Evolutionary conservation across 2,888 invertebrate species (phyloP), one percentile per base, ranked within the genome.

Genomic region (Blastobasis adustella): DNA sequence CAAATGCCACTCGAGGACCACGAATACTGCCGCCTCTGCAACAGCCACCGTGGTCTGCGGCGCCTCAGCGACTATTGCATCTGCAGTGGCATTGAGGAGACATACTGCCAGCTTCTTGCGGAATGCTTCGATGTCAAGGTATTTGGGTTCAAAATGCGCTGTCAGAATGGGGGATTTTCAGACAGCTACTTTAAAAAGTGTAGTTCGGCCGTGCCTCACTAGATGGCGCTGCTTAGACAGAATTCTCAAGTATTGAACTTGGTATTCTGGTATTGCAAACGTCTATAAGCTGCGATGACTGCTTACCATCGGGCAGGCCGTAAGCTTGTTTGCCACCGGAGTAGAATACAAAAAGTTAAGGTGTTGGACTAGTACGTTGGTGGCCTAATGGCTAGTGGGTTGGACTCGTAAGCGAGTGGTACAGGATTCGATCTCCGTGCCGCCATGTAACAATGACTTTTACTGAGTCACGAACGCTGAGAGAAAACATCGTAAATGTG

Each of bases 101-200:
- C 69, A 52, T 77, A 76, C 49, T 73, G 76, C 39, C 66, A 67
- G 6, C 59, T 76, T 2, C 55, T 79, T 10, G 65, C 54, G 23
- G 69, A 77, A 45, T 74, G 76, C 50, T 79, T 79, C 54, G 73
- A 72, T 40, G 63, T 79, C 2, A 65, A 55, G 64, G 77, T 76
- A 50, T 45, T 56, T 53, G 2, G 23, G 6, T 42, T 37, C 45
- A 37, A 10, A 41, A 9, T 8, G 10, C 1, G 39, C 4, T 8
- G 10, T 36, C 5, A 6, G 6, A 10, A 42, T n/a, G 10, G 8
- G 10, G n/a, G n/a, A n/a, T n/a, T n/a, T n/a, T n/a, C n/a, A n/a
- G n/a, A n/a, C n/a, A n/a, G n/a, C n/a, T n/a, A n/a, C n/a, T n/a
- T n/a, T n/a, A n/a, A n/a, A n/a, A n/a, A n/a, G n/a, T n/a, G n/a